Evolutionary conservation across 2,113 vertebrate species (phyloP).

Genomic region (Lagopus leucura): DNA sequence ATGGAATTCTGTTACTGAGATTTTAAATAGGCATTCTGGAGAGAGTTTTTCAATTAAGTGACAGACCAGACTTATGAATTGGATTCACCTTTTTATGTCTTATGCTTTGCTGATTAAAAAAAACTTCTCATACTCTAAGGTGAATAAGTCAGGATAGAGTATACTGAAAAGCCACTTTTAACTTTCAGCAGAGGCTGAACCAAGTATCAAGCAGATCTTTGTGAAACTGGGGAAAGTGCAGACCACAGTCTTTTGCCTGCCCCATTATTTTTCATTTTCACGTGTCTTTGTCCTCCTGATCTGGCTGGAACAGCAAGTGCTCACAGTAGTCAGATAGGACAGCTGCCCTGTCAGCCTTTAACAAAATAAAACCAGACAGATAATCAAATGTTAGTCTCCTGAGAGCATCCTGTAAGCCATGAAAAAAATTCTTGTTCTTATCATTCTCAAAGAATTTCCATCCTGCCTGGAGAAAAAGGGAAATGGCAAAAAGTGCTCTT

Average conservation of each 20-base stretch:
- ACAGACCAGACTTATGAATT: neutral
- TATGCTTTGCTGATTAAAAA: constrained; percentile 31
- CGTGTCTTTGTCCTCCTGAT: constrained; percentile 57
- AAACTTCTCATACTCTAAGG: constrained; percentile 11
- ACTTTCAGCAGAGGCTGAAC: constrained; percentile 36
- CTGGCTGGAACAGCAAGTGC: constrained; percentile 57
- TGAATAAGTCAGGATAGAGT: constrained; percentile 7
- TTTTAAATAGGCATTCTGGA: constrained; percentile 21
- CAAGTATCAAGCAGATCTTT: neutral
- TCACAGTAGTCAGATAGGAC: constrained; percentile 8
- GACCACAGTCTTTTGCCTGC: constrained; percentile 21
- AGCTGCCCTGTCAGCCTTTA: constrained; percentile 38
- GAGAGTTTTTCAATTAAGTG: constrained; percentile 34
- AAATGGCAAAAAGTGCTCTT: neutral
- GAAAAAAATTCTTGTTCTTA: neutral
- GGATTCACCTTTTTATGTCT: constrained; percentile 18
- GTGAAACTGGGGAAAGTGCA: constrained; percentile 42
- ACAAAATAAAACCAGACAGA: constrained; percentile 33
- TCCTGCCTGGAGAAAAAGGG: neutral
- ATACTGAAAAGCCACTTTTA: constrained; percentile 41
- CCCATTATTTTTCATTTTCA: constrained; percentile 66
- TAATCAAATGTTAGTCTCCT: constrained; percentile 31
- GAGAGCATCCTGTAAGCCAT: neutral
- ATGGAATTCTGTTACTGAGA: neutral
- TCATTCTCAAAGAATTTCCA: neutral